These are phyloP conservation scores for Sturnira hondurensis DNA, from an alignment of 2,113 vertebrate genomes.

Conservation along the genomic window DNA sequence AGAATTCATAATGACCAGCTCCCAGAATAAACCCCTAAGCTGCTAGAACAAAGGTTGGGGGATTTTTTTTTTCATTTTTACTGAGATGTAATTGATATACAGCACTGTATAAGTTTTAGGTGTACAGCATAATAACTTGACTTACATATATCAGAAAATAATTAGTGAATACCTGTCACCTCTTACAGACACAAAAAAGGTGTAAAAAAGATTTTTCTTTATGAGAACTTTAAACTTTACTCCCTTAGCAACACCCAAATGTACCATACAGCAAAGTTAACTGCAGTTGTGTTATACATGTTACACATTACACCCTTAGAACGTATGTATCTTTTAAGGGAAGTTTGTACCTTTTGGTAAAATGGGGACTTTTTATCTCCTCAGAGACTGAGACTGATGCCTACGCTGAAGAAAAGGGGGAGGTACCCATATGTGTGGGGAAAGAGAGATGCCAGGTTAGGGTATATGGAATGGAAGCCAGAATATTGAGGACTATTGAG, in stretches of 20 bases:
- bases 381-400: not conserved
- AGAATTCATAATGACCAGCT: not conserved
- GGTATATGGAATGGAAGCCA: not conserved
- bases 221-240: not conserved
- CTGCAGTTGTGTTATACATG: not conserved
- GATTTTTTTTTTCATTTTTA: not conserved
- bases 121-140: not conserved
- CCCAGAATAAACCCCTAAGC: not conserved
- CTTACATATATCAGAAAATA: not conserved
- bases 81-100: not conserved
- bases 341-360: not conserved
- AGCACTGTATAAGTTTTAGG: not conserved
- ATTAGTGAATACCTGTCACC: not conserved
- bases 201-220: not conserved
- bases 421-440: not conserved
- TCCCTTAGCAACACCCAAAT: not conserved
- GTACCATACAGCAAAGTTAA: not conserved
- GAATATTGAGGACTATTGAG: not conserved
- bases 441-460: not conserved
- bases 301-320: not conserved
- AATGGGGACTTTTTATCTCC: not conserved
- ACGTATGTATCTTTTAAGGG: not conserved
- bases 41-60: not conserved
- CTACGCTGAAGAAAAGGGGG: not conserved
- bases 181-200: not conserved